Base-by-base conservation (phyloP, 2,888 invertebrate genomes). In the Pseudococcus jackbeardsleyi region DNA sequence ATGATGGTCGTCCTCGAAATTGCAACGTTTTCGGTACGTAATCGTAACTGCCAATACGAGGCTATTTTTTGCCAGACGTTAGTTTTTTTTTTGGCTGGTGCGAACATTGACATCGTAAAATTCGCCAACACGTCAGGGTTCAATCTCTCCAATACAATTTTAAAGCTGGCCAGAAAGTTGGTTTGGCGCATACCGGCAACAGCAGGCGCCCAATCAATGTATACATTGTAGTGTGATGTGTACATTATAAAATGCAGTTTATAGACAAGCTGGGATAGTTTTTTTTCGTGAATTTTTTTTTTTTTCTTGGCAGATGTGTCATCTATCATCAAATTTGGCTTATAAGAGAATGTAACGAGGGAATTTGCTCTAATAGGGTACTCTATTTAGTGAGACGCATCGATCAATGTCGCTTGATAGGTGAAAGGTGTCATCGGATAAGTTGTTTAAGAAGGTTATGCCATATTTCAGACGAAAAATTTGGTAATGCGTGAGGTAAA, bases 81-180 rank as follows among this genome's bases (percentile, higher is more conserved):
- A 19, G 19, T 64, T 64, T 64, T 64, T 64, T 64, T 64, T 64
- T 64, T 19, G 64, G 64, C 64, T 64, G 22, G 8, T 19, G 64
- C 64, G 64, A 64, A 64, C 64, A 22, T 64, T 64, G 64, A 64
- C 64, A 64, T 64, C 64, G 64, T 64, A 22, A 64, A 64, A 64
- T 64, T 64, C 19, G 64, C 8, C 64, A 22, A 19, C 64, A 64
- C 59, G n/a, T 54, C 54, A 64, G 19, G 19, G 22, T 64, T 64
- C 64, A 22, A 64, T 8, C 22, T 64, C 22, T 59, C n/a, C 4
- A n/a, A 59, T n/a, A 59, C n/a, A n/a, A n/a, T 19, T 59, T 59
- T 59, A 1, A 64, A 64, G 22, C 11, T 64, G 64, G 22, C 64
- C 22, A 64, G 19, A 64, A 9, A 22, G 22, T 22, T 22, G 22